Percentiles rank a stretch among this genome's conserved stretches.
phyloP scores from a whole-genome alignment of 2,797 vertebrate genomes.

The Adrianichthys oophorus region DNA sequence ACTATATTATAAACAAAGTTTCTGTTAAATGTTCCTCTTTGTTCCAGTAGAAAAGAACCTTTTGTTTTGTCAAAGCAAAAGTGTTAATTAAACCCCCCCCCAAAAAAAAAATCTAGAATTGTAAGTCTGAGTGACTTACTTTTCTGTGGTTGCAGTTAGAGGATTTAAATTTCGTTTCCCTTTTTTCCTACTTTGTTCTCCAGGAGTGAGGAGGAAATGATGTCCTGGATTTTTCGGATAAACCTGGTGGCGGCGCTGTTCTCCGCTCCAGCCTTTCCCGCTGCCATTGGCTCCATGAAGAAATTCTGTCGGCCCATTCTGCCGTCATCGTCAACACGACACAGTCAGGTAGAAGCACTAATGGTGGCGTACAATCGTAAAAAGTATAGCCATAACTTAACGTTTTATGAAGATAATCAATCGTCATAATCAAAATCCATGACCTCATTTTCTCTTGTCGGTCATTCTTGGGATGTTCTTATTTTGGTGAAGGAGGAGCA shows the following conservation, averaged over 20 bases:
- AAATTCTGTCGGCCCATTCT: conserved; percentile 93
- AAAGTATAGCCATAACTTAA: no score
- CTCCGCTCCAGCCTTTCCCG: conserved; percentile 94
- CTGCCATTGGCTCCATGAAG: conserved; percentile 97
- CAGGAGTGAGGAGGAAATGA: conserved; percentile 96
- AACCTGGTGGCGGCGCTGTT: conserved; percentile 95
- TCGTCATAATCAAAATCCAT: no score
- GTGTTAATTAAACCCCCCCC: no score
- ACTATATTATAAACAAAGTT: no score
- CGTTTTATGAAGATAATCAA: no score
- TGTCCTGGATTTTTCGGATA: conserved; percentile 96
- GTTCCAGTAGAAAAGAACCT: no score
- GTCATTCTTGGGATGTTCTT: conserved; percentile 35
- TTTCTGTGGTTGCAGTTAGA: neutral
- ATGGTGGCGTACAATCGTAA: no score
- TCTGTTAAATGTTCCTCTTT: no score
- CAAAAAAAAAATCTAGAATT: no score
- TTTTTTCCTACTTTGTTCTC: neutral
- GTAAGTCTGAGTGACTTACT: no score
- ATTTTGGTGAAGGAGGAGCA: conserved; percentile 87
- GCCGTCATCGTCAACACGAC: conserved; percentile 90
- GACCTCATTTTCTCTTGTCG: conserved; percentile 36
- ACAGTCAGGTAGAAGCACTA: conserved; percentile 83
- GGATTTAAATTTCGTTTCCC: neutral
- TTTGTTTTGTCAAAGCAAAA: no score